Percentiles rank a stretch among this genome's conserved stretches.
Conservation (phyloP, 1,140 invertebrate genomes). For the Zaprionus ornatus region DNA sequence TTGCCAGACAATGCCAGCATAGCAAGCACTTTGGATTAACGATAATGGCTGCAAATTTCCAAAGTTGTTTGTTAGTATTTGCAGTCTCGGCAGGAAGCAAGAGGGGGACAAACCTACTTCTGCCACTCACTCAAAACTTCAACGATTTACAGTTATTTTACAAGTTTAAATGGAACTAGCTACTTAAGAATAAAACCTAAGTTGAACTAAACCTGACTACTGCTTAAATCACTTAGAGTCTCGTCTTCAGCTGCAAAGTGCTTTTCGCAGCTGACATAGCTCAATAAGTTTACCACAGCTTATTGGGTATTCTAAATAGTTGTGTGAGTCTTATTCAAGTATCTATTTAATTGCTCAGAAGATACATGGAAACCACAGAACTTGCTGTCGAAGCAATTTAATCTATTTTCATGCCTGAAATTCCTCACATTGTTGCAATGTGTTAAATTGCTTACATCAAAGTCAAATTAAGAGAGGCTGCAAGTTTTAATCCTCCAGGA, state of each 20-base stretch:
- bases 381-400: neutral
- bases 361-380: neutral
- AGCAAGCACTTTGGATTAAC: constrained; percentile 54
- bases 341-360: neutral
- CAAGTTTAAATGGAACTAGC: constrained; percentile 10
- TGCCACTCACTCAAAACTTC: neutral
- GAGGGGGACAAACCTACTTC: neutral
- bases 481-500: constrained; percentile 32
- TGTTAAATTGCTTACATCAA: constrained; percentile 22
- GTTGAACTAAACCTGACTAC: neutral
- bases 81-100: neutral
- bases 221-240: neutral
- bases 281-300: neutral
- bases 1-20: constrained; percentile 35
- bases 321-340: neutral
- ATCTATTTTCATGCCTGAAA: neutral
- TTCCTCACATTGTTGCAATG: constrained; percentile 7
- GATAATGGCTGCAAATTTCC: constrained; percentile 55
- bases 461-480: constrained; percentile 41
- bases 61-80: constrained; percentile 16
- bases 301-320: neutral
- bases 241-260: no score
- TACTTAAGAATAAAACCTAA: neutral
- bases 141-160: constrained; percentile 4
- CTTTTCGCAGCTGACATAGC: neutral